Evolutionary conservation across 2,797 vertebrate genomes (phyloP), one percentile per base, ranked within the genome.

Genomic region (Amniataba percoides): DNA sequence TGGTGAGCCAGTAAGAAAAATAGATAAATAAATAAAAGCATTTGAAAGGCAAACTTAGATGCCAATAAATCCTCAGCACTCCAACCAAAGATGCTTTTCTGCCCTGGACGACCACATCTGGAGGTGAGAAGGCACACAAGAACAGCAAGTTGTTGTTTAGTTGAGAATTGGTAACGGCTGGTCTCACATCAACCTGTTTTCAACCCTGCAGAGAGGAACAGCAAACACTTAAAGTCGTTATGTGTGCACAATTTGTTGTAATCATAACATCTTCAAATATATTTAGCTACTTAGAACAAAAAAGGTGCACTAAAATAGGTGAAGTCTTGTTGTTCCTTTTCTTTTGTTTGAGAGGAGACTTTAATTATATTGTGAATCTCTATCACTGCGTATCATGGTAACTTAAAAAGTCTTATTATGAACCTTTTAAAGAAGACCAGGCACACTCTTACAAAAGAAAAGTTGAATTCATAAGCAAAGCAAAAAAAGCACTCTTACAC

Each of bases 1-100:
- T 49, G 77, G 52, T 77, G 70, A 86, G 77, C 46, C 48, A 27
- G 18, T 80, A 42, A 56, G 53, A 78, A 46, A 71, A 45, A n/a
- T n/a, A n/a, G n/a, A n/a, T n/a, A n/a, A n/a, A n/a, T n/a, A n/a
- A n/a, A n/a, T n/a, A n/a, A n/a, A n/a, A n/a, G 62, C 39, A 82
- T 68, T 51, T 27, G 59, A 56, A 23, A 66, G 36, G 52, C 52
- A 67, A 75, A 71, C 31, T 67, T 25, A 12, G 49, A 19, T 53
- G 13, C 43, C 43, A 64, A 72, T 77, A 71, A 64, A 73, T 68
- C 60, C 36, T 18, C 58, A 36, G 18, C n/a, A 15, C 36, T 76
- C 25, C n/a, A 63, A 49, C 66, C 51, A 45, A 46, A 69, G 11
- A 51, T 57, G 66, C 19, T 46, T 52, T 77, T 40, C 11, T n/a